A percentile compares a stretch with the other conserved stretches of the same genome.
phyloP scores from a whole-genome alignment of 2,888 invertebrate genomes.

The Thymelicus sylvestris region DNA sequence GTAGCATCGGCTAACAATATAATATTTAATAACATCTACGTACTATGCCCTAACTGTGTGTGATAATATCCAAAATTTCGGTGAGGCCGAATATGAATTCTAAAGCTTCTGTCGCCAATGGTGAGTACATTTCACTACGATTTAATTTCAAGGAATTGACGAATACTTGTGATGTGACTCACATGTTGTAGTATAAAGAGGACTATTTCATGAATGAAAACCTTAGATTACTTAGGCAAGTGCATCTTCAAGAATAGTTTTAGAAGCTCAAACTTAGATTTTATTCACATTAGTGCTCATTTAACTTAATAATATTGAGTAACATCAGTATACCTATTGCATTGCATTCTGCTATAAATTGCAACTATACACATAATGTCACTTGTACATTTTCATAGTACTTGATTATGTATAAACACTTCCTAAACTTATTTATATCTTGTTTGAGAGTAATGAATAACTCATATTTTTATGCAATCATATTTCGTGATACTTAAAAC shows the following conservation, averaged over 20 bases:
- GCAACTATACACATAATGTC: background rate
- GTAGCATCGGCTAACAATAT: constrained; percentile 66
- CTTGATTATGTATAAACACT: background rate
- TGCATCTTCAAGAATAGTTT: background rate
- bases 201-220: constrained; percentile 23
- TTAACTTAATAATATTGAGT: constrained; percentile 2
- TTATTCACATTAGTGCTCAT: background rate
- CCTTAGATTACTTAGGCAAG: background rate
- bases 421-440: background rate
- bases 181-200: constrained; percentile 31
- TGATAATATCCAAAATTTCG: constrained; percentile 62
- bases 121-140: constrained; percentile 69
- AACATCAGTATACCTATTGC: background rate
- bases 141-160: constrained; percentile 23
- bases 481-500: background rate
- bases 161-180: constrained; percentile 38
- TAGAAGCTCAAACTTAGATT: constrained; percentile 1
- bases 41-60: constrained; percentile 80
- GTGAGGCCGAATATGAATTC: constrained; percentile 77
- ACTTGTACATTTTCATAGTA: background rate
- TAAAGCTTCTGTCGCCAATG: constrained; percentile 73
- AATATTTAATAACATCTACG: constrained; percentile 60
- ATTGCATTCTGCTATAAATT: background rate
- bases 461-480: background rate
- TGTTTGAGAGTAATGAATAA: background rate